Percentiles rank a stretch among this genome's conserved stretches.
Conservation (phyloP, 2,113 vertebrate species). For the Catagonus wagneri region DNA sequence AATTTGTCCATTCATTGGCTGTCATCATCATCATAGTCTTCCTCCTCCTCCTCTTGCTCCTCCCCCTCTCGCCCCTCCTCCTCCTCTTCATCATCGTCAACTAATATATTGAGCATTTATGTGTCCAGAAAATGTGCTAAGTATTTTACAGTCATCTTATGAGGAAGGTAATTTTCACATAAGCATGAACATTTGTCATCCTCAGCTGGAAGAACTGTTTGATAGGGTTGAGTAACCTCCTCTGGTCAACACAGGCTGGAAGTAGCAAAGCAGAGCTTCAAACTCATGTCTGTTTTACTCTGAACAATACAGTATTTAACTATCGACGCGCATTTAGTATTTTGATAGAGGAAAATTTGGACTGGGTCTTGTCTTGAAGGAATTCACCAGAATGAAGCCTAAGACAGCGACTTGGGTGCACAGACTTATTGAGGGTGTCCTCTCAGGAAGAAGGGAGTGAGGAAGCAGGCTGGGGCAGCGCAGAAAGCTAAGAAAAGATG, state of each 20-base stretch:
- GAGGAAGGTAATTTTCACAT: not conserved
- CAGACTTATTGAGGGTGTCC: rapidly evolving
- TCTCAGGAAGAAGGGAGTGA: not conserved
- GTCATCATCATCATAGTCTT: not conserved
- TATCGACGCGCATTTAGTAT: not conserved
- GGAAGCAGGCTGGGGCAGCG: not conserved
- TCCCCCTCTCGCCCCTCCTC: too few relatives aligned
- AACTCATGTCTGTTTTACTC: not conserved
- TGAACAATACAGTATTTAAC: not conserved
- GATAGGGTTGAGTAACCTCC: not conserved
- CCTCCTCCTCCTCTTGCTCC: too few relatives aligned
- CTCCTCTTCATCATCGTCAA: not conserved
- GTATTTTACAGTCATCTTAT: not conserved
- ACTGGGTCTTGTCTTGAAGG: not conserved
- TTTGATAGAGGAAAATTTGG: not conserved
- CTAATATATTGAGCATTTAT: not conserved
- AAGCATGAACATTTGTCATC: not conserved
- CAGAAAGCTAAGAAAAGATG: not conserved
- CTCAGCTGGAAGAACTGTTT: not conserved
- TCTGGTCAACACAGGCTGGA: not conserved
- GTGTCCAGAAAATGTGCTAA: not conserved
- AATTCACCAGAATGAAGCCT: not conserved
- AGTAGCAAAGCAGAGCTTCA: not conserved
- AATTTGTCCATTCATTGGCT: not conserved
- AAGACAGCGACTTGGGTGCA: not conserved